Evolutionary conservation across 2,113 vertebrate species (phyloP).

Genomic region (Dolichotis patagonum): DNA sequence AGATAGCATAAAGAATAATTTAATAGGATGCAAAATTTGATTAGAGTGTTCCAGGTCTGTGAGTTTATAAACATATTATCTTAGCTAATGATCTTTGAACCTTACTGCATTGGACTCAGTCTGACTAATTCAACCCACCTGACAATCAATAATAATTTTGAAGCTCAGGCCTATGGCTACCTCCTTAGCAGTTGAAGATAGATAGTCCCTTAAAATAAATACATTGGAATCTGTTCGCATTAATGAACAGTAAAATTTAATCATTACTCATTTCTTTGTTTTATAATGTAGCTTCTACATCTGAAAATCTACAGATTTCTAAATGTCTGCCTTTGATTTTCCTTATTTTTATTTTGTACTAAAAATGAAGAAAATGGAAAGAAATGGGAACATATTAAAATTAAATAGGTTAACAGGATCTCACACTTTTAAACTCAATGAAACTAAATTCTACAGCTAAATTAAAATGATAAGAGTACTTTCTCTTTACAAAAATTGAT

Average conservation of each 20-base stretch:
- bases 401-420: not conserved
- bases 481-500: not conserved
- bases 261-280: not conserved
- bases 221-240: not conserved
- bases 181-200: constrained; percentile 52
- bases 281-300: not conserved
- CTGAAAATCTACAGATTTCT: not conserved
- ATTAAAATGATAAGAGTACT: not conserved
- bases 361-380: not conserved
- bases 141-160: constrained; percentile 55
- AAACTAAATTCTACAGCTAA: not conserved
- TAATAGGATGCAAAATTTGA: not conserved
- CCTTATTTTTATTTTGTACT: not conserved
- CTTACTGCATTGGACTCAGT: not conserved
- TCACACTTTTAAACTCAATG: not conserved
- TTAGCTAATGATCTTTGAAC: constrained; percentile 57
- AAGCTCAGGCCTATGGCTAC: not conserved
- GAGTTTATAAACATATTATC: constrained; percentile 52
- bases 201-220: not conserved
- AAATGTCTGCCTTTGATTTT: not conserved
- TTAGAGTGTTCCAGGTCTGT: not conserved
- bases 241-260: not conserved
- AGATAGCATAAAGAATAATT: not conserved
- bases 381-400: not conserved
- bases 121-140: constrained; percentile 32